Base-by-base conservation (phyloP, 2,888 invertebrate genomes). In the Sinodicranocentrus sp. region DNA sequence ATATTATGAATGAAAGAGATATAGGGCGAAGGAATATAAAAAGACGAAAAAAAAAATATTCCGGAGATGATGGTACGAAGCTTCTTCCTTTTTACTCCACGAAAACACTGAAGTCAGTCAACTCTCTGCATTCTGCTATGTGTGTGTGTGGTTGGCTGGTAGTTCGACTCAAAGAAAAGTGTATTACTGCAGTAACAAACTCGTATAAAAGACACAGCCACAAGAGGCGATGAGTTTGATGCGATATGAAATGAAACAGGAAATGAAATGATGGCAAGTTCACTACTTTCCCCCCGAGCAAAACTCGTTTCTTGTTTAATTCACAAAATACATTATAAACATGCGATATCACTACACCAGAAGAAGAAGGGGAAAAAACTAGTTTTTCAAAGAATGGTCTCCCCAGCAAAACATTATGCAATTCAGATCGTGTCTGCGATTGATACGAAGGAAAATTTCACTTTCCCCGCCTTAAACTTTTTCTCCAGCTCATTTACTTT, bases 181-280 rank as follows among this genome's bases (percentile, higher is more conserved):
- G 33, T 33, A 61, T 33, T 33, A 61, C 61, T 61, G 61, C 61
- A 61, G 43, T 65, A 19, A 1, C 26, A 17, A n/a, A n/a, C n/a
- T 21, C 2, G 28, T n/a, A 5, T 1, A 25, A 57, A 33, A 63
- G 33, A 19, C 1, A 19, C 10, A 57, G 57, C 15, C 15, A 17
- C 1, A 21, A 21, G 8, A 21, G 43, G 23, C 65, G 39, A 65
- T 65, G 43, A 65, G 43, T 65, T 65, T 65, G 65, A 43, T 65
- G 65, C 65, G 65, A 65, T 65, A 65, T 65, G 39, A 63, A 44
- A 39, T 57, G 48, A 73, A 43, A 61, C 15, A 54, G 61, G 73
- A 73, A 73, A 73, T 73, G 73, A 73, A 61, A 61, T 61, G 65
- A 65, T 65, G 43, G 23, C 65, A 72, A 72, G 72, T 72, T 72